Conservation (phyloP, 2,888 invertebrate genomes). For the Tinea pellionella region DNA sequence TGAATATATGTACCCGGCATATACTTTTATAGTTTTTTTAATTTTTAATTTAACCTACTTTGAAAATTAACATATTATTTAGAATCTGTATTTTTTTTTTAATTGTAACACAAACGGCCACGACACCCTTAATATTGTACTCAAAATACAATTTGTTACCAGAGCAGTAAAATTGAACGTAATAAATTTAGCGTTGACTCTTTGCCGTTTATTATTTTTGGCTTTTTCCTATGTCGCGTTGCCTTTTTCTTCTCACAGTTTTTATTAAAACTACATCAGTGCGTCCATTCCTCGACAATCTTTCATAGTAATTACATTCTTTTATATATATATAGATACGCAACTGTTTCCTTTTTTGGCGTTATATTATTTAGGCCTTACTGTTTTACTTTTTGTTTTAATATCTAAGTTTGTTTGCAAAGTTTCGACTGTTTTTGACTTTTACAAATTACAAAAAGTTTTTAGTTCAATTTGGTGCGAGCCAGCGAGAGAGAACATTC, state of each 20-base stretch:
- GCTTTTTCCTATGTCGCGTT: background rate
- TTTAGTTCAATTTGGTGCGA: too few relatives aligned
- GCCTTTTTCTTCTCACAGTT: background rate
- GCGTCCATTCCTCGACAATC: slow-evolving; percentile 23
- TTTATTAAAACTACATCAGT: slow-evolving; percentile 25
- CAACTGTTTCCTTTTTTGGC: background rate
- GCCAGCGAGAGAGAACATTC: too few relatives aligned
- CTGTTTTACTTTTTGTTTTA: too few relatives aligned
- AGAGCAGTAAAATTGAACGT: background rate
- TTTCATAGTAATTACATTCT: slow-evolving; percentile 33
- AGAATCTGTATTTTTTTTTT: too few relatives aligned
- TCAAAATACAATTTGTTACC: background rate
- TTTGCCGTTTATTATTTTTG: slow-evolving; percentile 2
- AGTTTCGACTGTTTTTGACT: too few relatives aligned
- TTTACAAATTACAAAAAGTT: too few relatives aligned
- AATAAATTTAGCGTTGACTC: background rate
- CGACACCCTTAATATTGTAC: background rate
- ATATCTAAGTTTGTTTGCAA: too few relatives aligned
- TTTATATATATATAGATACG: background rate
- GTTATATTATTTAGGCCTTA: background rate
- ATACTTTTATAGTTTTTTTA: too few relatives aligned
- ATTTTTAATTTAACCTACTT: too few relatives aligned
- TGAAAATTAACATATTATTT: too few relatives aligned
- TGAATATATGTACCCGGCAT: too few relatives aligned
- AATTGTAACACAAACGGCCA: too few relatives aligned